These are phyloP conservation scores for Odontomachus brunneus DNA, from an alignment of 1,140 invertebrate species.

Conservation along the genomic window DNA sequence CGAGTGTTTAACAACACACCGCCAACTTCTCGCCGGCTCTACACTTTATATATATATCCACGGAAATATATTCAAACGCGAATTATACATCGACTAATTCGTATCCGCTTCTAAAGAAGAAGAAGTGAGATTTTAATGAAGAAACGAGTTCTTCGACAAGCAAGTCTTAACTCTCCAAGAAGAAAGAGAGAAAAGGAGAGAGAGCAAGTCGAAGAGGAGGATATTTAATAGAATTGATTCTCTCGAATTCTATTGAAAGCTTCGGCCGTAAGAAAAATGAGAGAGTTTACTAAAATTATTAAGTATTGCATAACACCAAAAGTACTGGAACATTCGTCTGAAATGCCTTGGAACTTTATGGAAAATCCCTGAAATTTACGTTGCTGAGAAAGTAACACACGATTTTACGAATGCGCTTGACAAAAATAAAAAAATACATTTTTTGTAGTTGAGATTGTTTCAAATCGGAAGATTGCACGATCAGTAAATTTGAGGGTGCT, in stretches of 20 bases:
- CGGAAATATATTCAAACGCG: slow-evolving; percentile 39
- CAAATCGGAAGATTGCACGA: neutral
- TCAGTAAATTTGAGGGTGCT: neutral
- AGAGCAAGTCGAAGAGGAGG: neutral
- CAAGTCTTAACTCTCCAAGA: slow-evolving; percentile 7
- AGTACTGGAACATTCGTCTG: neutral
- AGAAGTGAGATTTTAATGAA: slow-evolving; percentile 9
- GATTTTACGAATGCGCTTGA: neutral
- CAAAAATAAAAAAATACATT: too few relatives aligned
- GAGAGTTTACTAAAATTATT: neutral
- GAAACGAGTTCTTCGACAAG: slow-evolving; percentile 22
- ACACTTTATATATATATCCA: slow-evolving; percentile 6
- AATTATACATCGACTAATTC: slow-evolving; percentile 22
- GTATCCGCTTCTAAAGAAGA: neutral
- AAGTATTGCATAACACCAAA: neutral
- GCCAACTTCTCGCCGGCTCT: neutral
- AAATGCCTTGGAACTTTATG: neutral
- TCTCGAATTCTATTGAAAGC: slow-evolving; percentile 17
- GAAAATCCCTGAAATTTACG: neutral
- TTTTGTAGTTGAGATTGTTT: neutral
- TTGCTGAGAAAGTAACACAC: neutral
- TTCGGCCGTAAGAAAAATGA: slow-evolving; percentile 7
- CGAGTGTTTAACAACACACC: slow-evolving; percentile 3
- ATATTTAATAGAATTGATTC: neutral
- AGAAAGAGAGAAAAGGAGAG: too few relatives aligned